Base-by-base conservation (phyloP, 2,113 vertebrate species). In the Chaetorhynchus papuensis region DNA sequence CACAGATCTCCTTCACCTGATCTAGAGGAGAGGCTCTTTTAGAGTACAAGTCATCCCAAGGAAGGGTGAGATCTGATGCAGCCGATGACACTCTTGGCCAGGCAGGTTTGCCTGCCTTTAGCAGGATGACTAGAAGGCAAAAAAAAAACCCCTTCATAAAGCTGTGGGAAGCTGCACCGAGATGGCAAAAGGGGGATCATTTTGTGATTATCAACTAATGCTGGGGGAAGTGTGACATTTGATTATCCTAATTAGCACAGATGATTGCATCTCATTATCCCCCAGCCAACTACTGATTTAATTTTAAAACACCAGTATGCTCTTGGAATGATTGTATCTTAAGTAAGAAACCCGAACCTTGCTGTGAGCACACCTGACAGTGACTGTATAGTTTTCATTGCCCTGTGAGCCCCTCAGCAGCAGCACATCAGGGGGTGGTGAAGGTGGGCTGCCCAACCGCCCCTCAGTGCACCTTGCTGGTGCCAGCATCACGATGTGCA, bases 241-340 rank as follows among this genome's bases (percentile, higher is more conserved):
- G 17, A 91, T 90, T 89, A 92, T 18, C 64, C 41, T 60, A 89
- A 82, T 92, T 90, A 95, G 89, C 83, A 89, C 60, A 90, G 87
- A 78, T 44, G 77, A 83, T 74, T 90, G 68, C 52, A 78, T 78
- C 80, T 93, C 74, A 71, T 87, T 84, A 94, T n/a, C 37, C 39
- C 35, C 42, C 39, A 70, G 31, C 52, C 64, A 66, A 45, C 65
- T 87, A 87, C 71, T 63, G 72, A 78, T 64, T 91, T 71, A 13
- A 72, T 92, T 92, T 83, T 77, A 53, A 92, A 77, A n/a, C 50
- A 77, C 5, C 57, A 35, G 37, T 77, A 70, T 33, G 64, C 21
- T 83, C 47, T 72, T 65, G 35, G 61, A 66, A n/a, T 17, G 63
- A 83, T 64, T 5, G 0, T 54, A 81, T 63, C 81, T 49, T 19